Conservation (phyloP, 1,140 invertebrate genomes). For the Stenopsyche tienmushanensis region DNA sequence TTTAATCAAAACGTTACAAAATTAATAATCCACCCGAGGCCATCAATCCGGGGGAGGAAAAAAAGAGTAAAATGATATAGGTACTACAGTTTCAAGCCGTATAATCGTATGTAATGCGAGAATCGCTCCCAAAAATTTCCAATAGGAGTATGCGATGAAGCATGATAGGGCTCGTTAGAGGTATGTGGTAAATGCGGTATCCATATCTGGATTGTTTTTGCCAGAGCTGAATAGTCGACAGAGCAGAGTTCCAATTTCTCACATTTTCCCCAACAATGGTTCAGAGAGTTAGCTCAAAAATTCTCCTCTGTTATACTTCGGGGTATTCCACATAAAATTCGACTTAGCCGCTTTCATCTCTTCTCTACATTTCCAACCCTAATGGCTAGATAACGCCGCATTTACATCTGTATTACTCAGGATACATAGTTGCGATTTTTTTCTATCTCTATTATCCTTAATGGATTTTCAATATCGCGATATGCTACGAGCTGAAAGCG, state of each 20-base stretch:
- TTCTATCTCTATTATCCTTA: constrained; percentile 23
- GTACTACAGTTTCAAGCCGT: no score
- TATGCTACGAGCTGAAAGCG: constrained; percentile 5
- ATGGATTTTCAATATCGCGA: constrained; percentile 30
- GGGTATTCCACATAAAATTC: constrained; percentile 13
- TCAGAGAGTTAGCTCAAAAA: background rate
- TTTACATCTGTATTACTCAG: constrained; percentile 29
- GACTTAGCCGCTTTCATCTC: constrained; percentile 23
- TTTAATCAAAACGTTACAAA: constrained; percentile 7
- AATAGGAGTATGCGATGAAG: background rate
- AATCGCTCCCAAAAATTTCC: background rate
- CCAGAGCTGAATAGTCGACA: no score
- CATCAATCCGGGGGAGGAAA: background rate
- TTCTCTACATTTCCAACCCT: constrained; percentile 7
- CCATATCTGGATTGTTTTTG: constrained; percentile 4
- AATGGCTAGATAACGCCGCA: constrained; percentile 28
- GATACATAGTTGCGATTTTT: constrained; percentile 26
- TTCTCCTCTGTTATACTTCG: background rate
- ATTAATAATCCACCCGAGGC: background rate
- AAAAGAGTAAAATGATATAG: no score
- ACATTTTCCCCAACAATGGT: background rate
- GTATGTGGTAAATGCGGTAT: background rate
- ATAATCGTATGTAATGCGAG: no score
- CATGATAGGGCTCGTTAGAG: no score
- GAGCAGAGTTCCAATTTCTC: no score